Evolutionary conservation across 2,113 vertebrate genomes (phyloP).

Genomic region (Archilochus colubris): DNA sequence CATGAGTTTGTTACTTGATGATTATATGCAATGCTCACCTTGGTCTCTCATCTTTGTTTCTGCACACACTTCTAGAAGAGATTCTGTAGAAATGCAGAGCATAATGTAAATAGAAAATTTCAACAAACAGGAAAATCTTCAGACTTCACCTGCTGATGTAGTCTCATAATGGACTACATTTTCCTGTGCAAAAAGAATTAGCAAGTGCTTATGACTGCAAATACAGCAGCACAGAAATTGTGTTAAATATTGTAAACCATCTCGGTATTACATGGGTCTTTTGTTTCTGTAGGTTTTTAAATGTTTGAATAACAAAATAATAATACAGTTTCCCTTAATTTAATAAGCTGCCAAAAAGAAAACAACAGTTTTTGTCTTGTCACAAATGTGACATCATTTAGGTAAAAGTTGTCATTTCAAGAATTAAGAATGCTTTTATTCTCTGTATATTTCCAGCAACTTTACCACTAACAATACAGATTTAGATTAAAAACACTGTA

Average conservation of each 20-base stretch:
- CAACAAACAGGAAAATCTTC: background rate
- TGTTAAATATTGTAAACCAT: slow-evolving; percentile 65
- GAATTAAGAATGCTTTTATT: slow-evolving; percentile 75
- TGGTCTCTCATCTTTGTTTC: background rate
- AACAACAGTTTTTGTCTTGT: slow-evolving; percentile 69
- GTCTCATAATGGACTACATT: background rate
- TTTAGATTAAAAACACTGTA: slow-evolving; percentile 56
- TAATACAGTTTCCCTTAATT: slow-evolving; percentile 66
- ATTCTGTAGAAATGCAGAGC: background rate
- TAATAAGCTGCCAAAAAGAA: slow-evolving; percentile 75
- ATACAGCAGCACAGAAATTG: slow-evolving; percentile 24
- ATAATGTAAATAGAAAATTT: background rate
- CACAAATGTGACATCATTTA: slow-evolving; percentile 74
- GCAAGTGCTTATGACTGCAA: slow-evolving; percentile 12
- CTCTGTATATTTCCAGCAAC: slow-evolving; percentile 58
- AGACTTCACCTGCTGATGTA: background rate
- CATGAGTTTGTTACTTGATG: background rate
- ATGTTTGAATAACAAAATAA: slow-evolving; percentile 76
- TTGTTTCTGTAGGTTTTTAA: slow-evolving; percentile 57
- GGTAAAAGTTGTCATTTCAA: slow-evolving; percentile 67
- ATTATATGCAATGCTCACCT: background rate
- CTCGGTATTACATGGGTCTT: slow-evolving; percentile 63
- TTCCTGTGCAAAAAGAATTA: background rate
- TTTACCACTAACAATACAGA: slow-evolving; percentile 54
- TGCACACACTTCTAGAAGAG: background rate